These are phyloP conservation scores for Otocyon megalotis DNA, from an alignment of 2,113 vertebrate species.

Conservation along the genomic window DNA sequence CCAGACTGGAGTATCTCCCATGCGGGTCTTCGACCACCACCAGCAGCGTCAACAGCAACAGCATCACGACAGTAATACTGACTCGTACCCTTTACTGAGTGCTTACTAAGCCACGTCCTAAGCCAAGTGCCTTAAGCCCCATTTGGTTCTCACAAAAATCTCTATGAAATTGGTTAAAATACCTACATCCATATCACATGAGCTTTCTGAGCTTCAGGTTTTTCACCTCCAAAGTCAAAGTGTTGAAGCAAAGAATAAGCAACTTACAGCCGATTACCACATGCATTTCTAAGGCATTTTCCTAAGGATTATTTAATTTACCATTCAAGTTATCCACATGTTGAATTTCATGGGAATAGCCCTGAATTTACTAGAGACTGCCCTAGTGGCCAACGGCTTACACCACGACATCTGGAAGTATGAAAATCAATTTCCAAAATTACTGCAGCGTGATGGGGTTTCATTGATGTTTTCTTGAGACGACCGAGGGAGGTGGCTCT, in stretches of 20 bases:
- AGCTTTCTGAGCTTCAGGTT: background rate
- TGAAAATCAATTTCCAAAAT: background rate
- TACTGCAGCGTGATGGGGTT: background rate
- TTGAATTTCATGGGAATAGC: background rate
- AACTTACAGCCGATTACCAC: background rate
- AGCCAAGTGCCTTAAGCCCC: background rate
- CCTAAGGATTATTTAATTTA: background rate
- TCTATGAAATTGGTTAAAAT: background rate
- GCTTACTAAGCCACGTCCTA: background rate
- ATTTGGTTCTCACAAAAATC: background rate
- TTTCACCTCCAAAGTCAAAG: slow-evolving; percentile 1
- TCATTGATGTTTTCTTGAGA: background rate
- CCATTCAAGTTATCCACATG: background rate
- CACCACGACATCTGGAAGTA: background rate
- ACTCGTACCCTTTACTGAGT: background rate
- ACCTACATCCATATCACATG: background rate
- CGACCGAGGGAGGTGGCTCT: background rate
- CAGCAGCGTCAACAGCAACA: background rate
- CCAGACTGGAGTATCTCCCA: background rate
- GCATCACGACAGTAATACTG: background rate
- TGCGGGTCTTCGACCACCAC: background rate
- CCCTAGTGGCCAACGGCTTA: background rate
- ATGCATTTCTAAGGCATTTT: background rate
- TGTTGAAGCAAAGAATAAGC: background rate
- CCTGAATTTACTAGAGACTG: background rate